Conservation (phyloP, 2,888 invertebrate species). For the Leucophora obtusa region DNA sequence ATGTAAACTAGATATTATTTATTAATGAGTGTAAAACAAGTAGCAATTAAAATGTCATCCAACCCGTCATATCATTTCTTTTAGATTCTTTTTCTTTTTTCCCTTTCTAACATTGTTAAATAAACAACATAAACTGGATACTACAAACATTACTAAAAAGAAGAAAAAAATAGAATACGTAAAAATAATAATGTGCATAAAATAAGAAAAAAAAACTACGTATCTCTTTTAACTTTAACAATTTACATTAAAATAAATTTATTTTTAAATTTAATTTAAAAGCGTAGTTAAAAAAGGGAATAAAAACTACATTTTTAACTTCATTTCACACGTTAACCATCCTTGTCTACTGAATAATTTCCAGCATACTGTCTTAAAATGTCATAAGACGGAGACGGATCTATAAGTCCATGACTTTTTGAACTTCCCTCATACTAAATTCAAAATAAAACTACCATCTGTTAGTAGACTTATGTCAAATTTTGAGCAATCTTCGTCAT, state of each 20-base stretch:
- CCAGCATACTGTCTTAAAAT: too few species aligned
- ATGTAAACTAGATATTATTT: constrained; percentile 29
- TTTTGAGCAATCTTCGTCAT: too few species aligned
- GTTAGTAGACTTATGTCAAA: too few species aligned
- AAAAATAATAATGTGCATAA: background rate
- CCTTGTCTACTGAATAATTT: too few species aligned
- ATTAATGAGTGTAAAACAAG: constrained; percentile 43
- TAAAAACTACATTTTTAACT: too few species aligned
- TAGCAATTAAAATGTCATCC: constrained; percentile 51
- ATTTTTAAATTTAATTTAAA: too few species aligned
- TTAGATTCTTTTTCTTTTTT: constrained; percentile 4
- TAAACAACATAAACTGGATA: constrained; percentile 14
- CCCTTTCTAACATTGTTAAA: constrained; percentile 21
- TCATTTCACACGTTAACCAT: too few species aligned
- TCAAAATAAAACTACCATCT: too few species aligned
- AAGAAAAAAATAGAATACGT: background rate
- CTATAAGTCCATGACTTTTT: too few species aligned
- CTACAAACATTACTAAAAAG: background rate
- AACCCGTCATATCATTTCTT: constrained; percentile 29
- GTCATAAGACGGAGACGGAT: too few species aligned
- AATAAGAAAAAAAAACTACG: background rate
- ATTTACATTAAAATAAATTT: background rate
- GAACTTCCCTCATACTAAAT: too few species aligned
- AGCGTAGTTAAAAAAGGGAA: too few species aligned
- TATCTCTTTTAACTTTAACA: background rate